phyloP scores from a whole-genome alignment of 2,797 vertebrate genomes.

The Pseudochaenichthys georgianus region DNA sequence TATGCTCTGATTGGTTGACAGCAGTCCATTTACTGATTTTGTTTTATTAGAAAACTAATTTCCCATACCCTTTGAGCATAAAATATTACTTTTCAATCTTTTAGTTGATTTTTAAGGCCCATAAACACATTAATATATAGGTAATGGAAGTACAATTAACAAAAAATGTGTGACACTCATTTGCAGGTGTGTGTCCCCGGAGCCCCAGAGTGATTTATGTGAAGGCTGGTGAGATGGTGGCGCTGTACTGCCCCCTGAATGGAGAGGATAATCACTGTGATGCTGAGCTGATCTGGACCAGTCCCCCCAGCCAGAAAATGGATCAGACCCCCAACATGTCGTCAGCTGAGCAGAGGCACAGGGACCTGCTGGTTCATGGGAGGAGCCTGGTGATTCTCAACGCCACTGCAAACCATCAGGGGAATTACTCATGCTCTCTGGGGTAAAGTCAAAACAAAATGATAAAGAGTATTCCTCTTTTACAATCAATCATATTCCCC shows the following conservation, averaged over 20 bases:
- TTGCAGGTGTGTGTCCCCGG: constrained; percentile 11
- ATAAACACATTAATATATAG: not conserved
- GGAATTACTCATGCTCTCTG: constrained; percentile 67
- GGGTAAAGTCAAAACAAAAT: constrained; percentile 46
- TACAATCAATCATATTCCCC: not conserved
- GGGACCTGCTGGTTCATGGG: constrained; percentile 35
- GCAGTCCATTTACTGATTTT: not conserved
- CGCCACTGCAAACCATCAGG: constrained; percentile 50
- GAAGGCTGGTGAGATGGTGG: constrained; percentile 59
- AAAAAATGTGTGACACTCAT: not conserved
- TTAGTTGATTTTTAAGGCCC: not conserved
- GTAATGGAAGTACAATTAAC: not conserved
- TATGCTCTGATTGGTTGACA: not conserved
- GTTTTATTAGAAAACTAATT: not conserved
- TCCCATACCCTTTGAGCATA: not conserved
- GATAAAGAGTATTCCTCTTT: not conserved
- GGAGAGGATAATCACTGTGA: fast-evolving
- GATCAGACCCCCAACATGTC: constrained; percentile 36
- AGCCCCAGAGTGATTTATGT: not conserved
- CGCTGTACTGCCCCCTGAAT: constrained; percentile 5
- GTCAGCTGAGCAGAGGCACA: constrained; percentile 26
- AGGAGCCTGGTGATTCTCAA: constrained; percentile 56
- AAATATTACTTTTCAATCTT: not conserved
- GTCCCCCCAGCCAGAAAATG: constrained; percentile 5
- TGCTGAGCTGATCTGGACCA: constrained; percentile 49